Percentiles rank a stretch among this genome's conserved stretches.
Evolutionary conservation across 2,797 vertebrate genomes (phyloP).

Genomic region (Lagorchestes hirsutus): DNA sequence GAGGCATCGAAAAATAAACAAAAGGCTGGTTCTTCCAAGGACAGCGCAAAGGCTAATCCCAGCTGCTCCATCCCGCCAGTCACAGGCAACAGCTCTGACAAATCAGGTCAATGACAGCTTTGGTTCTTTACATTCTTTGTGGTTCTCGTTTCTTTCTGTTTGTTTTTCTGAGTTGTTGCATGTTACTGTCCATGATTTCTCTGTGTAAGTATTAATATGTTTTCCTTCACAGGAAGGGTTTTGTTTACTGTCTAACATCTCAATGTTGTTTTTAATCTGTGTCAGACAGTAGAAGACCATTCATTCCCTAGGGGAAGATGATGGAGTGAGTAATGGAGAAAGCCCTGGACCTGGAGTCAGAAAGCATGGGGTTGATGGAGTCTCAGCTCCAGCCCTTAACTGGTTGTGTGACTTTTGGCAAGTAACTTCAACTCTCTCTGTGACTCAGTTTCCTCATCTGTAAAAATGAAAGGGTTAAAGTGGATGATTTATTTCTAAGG

Average conservation of each 20-base stretch:
- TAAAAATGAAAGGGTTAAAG: background rate
- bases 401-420: background rate
- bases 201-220: conserved; percentile 73
- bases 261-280: conserved; percentile 42
- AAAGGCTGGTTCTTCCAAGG: conserved; percentile 90
- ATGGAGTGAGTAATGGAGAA: background rate
- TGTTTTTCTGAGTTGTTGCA: conserved; percentile 57
- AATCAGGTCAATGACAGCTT: conserved; percentile 92
- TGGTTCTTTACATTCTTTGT: conserved; percentile 85
- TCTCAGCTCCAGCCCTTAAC: background rate
- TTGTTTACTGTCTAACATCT: conserved; percentile 65
- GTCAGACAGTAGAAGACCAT: background rate
- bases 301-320: background rate
- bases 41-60: conserved; percentile 90
- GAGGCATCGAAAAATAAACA: conserved; percentile 95
- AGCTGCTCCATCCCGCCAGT: conserved; percentile 86
- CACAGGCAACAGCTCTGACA: conserved; percentile 90
- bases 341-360: background rate
- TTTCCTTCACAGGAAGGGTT: conserved; percentile 70
- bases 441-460: background rate
- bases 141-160: conserved; percentile 62
- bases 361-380: background rate
- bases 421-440: background rate
- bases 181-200: conserved; percentile 71
- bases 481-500: background rate